Percentiles rank a stretch among this genome's conserved stretches.
Conservation (phyloP, 2,888 invertebrate species). For the Lacanobia wlatinum region DNA sequence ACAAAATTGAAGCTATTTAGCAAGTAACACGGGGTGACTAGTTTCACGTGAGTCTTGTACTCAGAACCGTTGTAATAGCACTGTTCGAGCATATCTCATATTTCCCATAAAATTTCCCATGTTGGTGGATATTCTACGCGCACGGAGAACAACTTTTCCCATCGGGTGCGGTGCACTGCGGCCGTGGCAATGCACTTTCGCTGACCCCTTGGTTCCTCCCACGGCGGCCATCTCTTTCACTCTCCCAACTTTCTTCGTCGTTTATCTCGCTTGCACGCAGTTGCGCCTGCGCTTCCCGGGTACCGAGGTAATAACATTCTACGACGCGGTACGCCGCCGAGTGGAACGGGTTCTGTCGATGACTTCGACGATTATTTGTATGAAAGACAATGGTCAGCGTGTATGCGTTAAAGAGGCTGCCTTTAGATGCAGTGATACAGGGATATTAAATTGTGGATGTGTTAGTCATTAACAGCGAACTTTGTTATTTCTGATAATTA, state of each 20-base stretch:
- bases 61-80: conserved; percentile 59
- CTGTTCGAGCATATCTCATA: conserved; percentile 58
- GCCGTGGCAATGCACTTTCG: conserved; percentile 91
- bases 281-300: conserved; percentile 89
- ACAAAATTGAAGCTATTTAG: conserved; percentile 31
- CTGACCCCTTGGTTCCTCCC: conserved; percentile 89
- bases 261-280: conserved; percentile 79
- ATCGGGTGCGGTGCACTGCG: conserved; percentile 86
- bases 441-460: conserved; percentile 45
- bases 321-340: conserved; percentile 88
- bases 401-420: conserved; percentile 76
- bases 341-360: conserved; percentile 90
- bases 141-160: conserved; percentile 85
- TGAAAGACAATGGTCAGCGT: conserved; percentile 85
- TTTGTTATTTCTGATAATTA: conserved; percentile 11
- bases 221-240: conserved; percentile 83
- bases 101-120: conserved; percentile 80
- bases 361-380: conserved; percentile 88
- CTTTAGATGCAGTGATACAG: conserved; percentile 65
- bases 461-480: conserved; percentile 27
- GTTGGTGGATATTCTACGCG: conserved; percentile 80
- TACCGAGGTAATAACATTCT: conserved; percentile 89
- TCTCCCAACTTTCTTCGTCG: conserved; percentile 79
- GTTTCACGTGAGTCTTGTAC: conserved; percentile 25
- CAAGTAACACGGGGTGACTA: conserved; percentile 10